phyloP scores from a whole-genome alignment of 2,113 vertebrate genomes.

The Neogobius melanostomus region DNA sequence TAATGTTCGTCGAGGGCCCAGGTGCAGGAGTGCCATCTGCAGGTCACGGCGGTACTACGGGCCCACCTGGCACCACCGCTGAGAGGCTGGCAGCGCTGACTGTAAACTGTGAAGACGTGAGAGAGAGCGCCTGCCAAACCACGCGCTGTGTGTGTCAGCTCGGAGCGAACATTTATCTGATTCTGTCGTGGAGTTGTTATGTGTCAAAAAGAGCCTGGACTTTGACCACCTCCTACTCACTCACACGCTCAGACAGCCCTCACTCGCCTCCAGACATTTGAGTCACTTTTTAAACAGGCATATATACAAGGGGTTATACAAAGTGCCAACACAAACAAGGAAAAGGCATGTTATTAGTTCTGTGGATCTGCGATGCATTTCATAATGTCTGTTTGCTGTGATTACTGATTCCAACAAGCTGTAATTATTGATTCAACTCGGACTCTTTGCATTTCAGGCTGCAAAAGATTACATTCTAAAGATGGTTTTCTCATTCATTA shows the following conservation, averaged over 20 bases:
- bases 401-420: background rate
- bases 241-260: constrained; percentile 25
- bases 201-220: constrained; percentile 16
- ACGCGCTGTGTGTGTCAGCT: constrained; percentile 25
- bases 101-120: constrained; percentile 22
- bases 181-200: constrained; percentile 25
- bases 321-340: background rate
- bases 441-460: too few species aligned
- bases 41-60: constrained; percentile 36
- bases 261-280: constrained; percentile 18
- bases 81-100: constrained; percentile 12
- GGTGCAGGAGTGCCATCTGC: constrained; percentile 44
- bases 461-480: too few species aligned
- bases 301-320: background rate
- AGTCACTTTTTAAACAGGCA: constrained; percentile 25
- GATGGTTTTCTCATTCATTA: too few species aligned
- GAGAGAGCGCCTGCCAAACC: constrained; percentile 41
- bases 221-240: constrained; percentile 41
- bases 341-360: background rate
- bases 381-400: background rate
- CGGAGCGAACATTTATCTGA: constrained; percentile 30
- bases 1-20: constrained; percentile 8
- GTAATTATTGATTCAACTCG: background rate
- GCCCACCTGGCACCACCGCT: constrained; percentile 16
- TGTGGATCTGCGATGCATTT: background rate